Percentiles rank a stretch among this genome's conserved stretches.
These are phyloP conservation scores for Petrocephalus microphthalmus DNA, from an alignment of 2,113 vertebrate species.

Conservation along the genomic window DNA sequence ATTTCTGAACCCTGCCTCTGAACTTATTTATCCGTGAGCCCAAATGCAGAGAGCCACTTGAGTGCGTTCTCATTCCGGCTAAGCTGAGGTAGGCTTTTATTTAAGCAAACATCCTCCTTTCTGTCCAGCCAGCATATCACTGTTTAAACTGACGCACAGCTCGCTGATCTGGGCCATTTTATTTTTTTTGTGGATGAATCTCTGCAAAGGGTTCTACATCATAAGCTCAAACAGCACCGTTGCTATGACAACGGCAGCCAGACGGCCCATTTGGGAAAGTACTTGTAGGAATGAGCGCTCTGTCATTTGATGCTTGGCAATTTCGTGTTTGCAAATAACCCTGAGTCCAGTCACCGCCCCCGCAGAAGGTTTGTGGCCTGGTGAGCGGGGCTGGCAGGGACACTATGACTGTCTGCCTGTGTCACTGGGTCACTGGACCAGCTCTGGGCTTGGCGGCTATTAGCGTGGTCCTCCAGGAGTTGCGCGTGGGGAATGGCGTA, in stretches of 20 bases:
- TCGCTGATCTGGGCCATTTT: background rate
- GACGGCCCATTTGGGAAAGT: slow-evolving; percentile 73
- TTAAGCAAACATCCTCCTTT: slow-evolving; percentile 11
- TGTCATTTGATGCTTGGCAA: slow-evolving; percentile 78
- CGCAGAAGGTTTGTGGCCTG: slow-evolving; percentile 41
- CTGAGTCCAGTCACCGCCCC: slow-evolving; percentile 71
- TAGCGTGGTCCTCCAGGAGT: background rate
- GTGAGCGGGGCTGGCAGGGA: background rate
- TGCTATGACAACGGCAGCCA: slow-evolving; percentile 69
- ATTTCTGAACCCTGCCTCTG: background rate
- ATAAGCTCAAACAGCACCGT: slow-evolving; percentile 71
- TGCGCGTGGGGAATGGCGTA: background rate
- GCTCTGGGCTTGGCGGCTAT: background rate
- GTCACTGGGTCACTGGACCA: background rate
- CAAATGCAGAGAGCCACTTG: background rate
- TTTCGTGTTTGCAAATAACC: slow-evolving; percentile 69
- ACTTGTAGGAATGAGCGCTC: slow-evolving; percentile 66
- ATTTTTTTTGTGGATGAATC: slow-evolving; percentile 59
- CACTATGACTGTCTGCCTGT: background rate
- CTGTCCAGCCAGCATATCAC: slow-evolving; percentile 29
- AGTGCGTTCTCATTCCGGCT: background rate
- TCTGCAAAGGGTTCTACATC: slow-evolving; percentile 76
- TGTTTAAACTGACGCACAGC: slow-evolving; percentile 19
- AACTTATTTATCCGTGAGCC: background rate
- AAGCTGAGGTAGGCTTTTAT: background rate